A percentile compares a stretch with the other conserved stretches of the same genome.
phyloP scores from a whole-genome alignment of 2,113 vertebrate species.

The Pelecanoides urinatrix region DNA sequence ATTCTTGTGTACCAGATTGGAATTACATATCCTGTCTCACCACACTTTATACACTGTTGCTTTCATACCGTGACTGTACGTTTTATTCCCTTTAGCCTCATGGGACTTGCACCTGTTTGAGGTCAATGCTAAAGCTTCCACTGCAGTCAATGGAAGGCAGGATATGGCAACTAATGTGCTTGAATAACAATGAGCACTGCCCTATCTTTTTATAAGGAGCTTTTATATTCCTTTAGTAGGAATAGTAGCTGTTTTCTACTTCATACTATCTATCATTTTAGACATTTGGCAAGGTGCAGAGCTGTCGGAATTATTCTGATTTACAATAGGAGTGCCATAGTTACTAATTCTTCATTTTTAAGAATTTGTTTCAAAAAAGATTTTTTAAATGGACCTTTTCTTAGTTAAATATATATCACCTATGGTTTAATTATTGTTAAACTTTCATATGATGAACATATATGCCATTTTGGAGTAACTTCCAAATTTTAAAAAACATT shows the following conservation, averaged over 20 bases:
- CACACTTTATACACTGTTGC: conserved; percentile 39
- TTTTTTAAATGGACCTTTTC: not conserved
- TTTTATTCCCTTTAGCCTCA: conserved; percentile 41
- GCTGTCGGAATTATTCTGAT: not conserved
- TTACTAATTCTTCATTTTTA: not conserved
- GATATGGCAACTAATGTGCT: not conserved
- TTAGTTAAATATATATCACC: not conserved
- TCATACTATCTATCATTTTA: conserved; percentile 9
- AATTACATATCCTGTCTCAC: conserved; percentile 41
- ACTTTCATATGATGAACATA: not conserved
- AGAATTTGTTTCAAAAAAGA: not conserved
- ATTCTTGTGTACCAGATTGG: conserved; percentile 31
- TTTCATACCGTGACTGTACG: conserved; percentile 14
- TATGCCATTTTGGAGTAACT: not conserved
- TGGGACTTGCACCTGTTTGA: conserved; percentile 50
- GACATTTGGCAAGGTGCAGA: not conserved
- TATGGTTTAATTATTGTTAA: not conserved
- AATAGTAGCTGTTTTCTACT: not conserved
- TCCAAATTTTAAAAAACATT: not conserved
- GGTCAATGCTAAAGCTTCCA: conserved; percentile 43
- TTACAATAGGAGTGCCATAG: not conserved
- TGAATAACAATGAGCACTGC: conserved; percentile 40
- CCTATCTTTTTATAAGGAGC: not conserved
- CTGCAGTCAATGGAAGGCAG: conserved; percentile 6
- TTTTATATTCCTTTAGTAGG: not conserved